These are phyloP conservation scores for Rhadina sibilatrix DNA, from an alignment of 2,113 vertebrate species.

Conservation along the genomic window DNA sequence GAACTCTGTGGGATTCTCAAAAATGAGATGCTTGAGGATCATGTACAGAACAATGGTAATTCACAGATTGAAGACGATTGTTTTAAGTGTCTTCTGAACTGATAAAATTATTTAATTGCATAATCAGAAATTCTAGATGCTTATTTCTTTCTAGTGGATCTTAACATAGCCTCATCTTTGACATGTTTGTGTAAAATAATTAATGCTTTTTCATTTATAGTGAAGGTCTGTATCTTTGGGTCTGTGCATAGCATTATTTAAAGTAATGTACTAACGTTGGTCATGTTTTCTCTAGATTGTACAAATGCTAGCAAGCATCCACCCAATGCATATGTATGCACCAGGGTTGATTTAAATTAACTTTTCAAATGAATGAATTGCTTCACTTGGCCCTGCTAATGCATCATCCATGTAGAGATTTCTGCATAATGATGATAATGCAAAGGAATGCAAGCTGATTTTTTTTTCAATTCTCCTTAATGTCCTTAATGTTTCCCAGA, in stretches of 20 bases:
- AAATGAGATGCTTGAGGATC: slow-evolving; percentile 98
- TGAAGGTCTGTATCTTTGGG: not conserved
- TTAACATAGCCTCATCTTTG: not conserved
- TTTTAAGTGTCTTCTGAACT: not conserved
- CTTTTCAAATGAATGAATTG: not conserved
- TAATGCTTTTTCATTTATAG: not conserved
- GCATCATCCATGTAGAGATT: not conserved
- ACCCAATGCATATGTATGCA: not conserved
- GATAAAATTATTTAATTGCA: not conserved
- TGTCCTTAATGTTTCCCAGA: not conserved
- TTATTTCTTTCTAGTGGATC: not conserved
- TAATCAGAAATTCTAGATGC: too few relatives aligned
- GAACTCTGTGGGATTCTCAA: slow-evolving; percentile 98
- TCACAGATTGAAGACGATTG: not conserved
- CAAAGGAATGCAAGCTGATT: not conserved
- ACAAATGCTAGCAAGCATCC: not conserved
- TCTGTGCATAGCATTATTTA: not conserved
- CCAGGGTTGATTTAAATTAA: not conserved
- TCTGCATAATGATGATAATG: not conserved
- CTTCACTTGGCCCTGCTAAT: not conserved
- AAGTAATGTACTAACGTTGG: not conserved
- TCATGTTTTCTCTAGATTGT: not conserved
- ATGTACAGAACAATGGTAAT: slow-evolving; percentile 93
- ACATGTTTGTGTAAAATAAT: not conserved
- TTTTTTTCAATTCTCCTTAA: not conserved